A percentile compares a stretch with the other conserved stretches of the same genome.
Evolutionary conservation across 1,140 invertebrate species (phyloP).

Genomic region (Augochlora pura): DNA sequence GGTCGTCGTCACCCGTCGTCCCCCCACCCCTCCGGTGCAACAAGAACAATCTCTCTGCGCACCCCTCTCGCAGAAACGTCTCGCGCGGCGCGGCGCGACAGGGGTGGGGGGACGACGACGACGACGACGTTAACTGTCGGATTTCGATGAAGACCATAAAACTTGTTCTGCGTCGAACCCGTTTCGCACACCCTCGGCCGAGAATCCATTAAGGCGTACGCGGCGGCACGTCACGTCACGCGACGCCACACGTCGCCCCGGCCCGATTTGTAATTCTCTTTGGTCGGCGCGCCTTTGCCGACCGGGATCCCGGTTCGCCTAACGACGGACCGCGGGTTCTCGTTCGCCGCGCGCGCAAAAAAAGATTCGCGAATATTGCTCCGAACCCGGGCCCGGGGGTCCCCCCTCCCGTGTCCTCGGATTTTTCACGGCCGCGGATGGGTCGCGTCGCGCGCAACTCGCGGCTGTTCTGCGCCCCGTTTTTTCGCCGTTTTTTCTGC

Average conservation of each 20-base stretch:
- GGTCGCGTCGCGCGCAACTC: no score
- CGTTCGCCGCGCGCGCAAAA: background rate
- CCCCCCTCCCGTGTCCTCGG: no score
- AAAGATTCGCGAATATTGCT: conserved; percentile 15
- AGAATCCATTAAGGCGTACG: conserved; percentile 45
- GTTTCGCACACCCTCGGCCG: conserved; percentile 13
- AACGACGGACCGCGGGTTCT: conserved; percentile 8
- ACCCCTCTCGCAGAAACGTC: background rate
- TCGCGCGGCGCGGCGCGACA: background rate
- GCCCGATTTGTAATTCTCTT: conserved; percentile 43
- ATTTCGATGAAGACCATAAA: conserved; percentile 40
- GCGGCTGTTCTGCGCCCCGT: no score
- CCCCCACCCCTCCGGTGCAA: no score
- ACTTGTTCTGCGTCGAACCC: conserved; percentile 25
- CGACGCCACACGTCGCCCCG: conserved; percentile 25
- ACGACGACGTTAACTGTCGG: conserved; percentile 21
- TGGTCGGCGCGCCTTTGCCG: conserved; percentile 3
- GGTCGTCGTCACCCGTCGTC: background rate
- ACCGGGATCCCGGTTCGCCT: conserved; percentile 25
- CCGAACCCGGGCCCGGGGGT: background rate
- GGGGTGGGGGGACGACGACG: no score
- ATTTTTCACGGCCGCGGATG: no score
- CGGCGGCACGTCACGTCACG: conserved; percentile 34
- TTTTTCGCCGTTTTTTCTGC: background rate
- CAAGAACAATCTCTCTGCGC: no score